Conservation (phyloP, 64 coral and sea anemone species). For the Cladopsammia gracilis region DNA sequence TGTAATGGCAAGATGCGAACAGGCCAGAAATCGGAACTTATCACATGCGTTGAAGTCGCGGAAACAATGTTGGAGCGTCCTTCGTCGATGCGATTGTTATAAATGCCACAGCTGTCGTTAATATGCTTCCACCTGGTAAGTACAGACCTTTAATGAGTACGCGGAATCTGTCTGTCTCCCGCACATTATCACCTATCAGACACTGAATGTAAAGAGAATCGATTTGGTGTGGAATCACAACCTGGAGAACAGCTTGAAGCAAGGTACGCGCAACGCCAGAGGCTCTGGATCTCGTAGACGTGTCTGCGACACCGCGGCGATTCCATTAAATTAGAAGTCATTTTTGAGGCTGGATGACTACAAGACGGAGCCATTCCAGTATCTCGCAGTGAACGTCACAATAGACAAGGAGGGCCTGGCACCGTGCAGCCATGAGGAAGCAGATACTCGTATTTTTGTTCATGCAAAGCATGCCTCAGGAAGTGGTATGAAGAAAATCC, state of each 20-base stretch:
- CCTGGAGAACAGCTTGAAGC: slow-evolving; percentile 49
- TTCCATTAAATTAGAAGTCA: too few species aligned
- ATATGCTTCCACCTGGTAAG: slow-evolving; percentile 54
- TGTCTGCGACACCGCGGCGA: too few species aligned
- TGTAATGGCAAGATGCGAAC: slow-evolving; percentile 22
- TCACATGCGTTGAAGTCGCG: not conserved
- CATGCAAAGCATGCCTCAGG: too few species aligned
- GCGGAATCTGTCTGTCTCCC: slow-evolving; percentile 27
- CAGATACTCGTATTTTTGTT: too few species aligned
- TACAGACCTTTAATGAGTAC: slow-evolving; percentile 61
- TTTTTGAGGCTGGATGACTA: too few species aligned
- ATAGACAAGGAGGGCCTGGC: too few species aligned
- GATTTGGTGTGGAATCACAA: slow-evolving; percentile 67
- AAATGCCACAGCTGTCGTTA: slow-evolving; percentile 51
- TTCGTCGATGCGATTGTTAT: slow-evolving; percentile 35
- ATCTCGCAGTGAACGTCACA: too few species aligned
- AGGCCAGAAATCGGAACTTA: slow-evolving; percentile 62
- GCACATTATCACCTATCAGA: not conserved
- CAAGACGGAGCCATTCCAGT: too few species aligned
- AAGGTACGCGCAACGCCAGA: slow-evolving; percentile 38
- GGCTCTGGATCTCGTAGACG: slow-evolving; percentile 48
- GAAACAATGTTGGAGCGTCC: not conserved
- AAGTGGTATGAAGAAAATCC: too few species aligned
- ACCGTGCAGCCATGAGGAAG: too few species aligned
- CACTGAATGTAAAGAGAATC: slow-evolving; percentile 45